Evolutionary conservation across 2,888 invertebrate species (phyloP), one percentile per base, ranked within the genome.

Genomic region (Ornithoptera priamus): DNA sequence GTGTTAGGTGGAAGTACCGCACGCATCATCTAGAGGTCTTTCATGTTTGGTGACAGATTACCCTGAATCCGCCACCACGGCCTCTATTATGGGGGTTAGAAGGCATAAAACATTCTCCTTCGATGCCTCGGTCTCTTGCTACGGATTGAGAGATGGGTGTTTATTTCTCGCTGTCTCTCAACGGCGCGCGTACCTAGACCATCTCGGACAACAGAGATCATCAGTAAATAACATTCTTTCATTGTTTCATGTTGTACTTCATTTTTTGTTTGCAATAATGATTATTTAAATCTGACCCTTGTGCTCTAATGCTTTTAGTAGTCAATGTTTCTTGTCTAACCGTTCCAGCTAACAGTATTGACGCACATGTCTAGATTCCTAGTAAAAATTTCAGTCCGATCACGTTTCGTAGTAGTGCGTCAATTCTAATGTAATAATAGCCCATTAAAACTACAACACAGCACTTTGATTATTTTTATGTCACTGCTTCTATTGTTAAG

Each of bases 341-440:
- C 50, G 46, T 42, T 60, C 36, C 20, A 67, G 22, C 50, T 18
- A 30, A 50, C 39, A 30, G 15, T 8, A 15, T 36, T 71, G 68
- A 71, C 70, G 56, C 56, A 53, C 59, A 20, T 24, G 57, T 58
- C 62, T 64, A 57, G 61, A 42, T 65, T 62, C 71, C 39, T 73
- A 74, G 56, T 72, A 63, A 69, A 69, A 68, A 71, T 67, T 73
- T 72, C 72, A 24, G 75, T 78, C 82, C 17, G 68, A 67, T 72
- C 84, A 82, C 85, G 84, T 79, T 68, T 64, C 50, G 64, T 30
- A 66, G 56, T 10, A 66, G 74, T 76, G 74, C 77, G 77, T 77
- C 77, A 76, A 72, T 72, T 68, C 67, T 72, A 71, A 73, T 74
- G 71, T n/a, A 62, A 62, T n/a, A 62, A 62, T 57, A 57, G 65